phyloP scores from a whole-genome alignment of 2,888 invertebrate species.

The Andrena hattorfiana region DNA sequence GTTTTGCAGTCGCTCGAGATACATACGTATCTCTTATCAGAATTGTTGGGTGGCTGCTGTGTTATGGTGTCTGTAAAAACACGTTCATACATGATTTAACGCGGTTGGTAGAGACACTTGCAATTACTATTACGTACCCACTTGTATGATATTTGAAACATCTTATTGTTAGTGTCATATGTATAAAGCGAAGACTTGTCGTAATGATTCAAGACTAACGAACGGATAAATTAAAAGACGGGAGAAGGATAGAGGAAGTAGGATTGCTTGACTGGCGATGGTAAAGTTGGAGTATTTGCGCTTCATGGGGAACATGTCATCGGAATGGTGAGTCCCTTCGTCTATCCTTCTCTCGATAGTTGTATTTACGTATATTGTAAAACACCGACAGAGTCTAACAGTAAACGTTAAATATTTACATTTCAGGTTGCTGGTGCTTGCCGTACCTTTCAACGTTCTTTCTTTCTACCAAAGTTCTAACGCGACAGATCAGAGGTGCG shows the following conservation, averaged over 20 bases:
- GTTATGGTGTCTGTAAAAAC: slow-evolving; percentile 55
- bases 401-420: slow-evolving; percentile 22
- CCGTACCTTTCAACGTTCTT: slow-evolving; percentile 56
- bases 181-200: not conserved
- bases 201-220: slow-evolving; percentile 29
- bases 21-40: no score
- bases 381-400: slow-evolving; percentile 1
- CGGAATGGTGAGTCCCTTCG: slow-evolving; percentile 84
- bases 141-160: not conserved
- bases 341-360: slow-evolving; percentile 84
- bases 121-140: not conserved
- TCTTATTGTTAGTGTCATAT: not conserved
- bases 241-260: slow-evolving; percentile 84
- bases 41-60: not conserved
- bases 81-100: slow-evolving; percentile 71
- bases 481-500: not conserved
- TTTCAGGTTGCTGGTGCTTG: slow-evolving; percentile 77
- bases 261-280: slow-evolving; percentile 67
- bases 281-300: slow-evolving; percentile 75
- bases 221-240: slow-evolving; percentile 67
- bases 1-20: no score
- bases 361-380: slow-evolving; percentile 56
- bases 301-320: slow-evolving; percentile 75
- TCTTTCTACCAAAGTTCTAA: slow-evolving; percentile 3
- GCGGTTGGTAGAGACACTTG: slow-evolving; percentile 13